Conservation (phyloP, 2,113 vertebrate genomes). For the Mesitornis unicolor region DNA sequence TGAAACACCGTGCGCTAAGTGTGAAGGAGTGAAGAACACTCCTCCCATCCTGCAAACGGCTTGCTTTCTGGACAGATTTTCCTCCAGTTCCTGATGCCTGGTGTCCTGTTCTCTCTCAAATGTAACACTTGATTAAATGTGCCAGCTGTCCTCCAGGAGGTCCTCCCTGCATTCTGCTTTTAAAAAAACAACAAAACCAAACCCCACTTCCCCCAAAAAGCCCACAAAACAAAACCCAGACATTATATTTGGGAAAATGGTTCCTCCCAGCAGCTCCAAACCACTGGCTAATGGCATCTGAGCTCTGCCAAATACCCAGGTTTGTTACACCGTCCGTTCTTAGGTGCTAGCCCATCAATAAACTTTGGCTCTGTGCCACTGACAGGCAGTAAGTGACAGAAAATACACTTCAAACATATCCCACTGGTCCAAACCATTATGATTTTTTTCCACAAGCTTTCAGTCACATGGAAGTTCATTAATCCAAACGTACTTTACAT, state of each 20-base stretch:
- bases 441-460: neutral
- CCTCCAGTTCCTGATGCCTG: neutral
- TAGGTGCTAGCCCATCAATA: neutral
- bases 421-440: neutral
- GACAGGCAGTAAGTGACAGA: neutral
- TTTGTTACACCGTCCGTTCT: accelerated
- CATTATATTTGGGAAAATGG: neutral
- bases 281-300: neutral
- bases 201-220: accelerated
- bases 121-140: neutral
- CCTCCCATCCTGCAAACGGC: neutral
- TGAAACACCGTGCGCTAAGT: neutral
- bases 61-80: neutral
- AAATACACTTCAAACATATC: neutral
- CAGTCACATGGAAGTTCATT: neutral
- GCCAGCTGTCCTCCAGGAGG: neutral
- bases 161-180: neutral
- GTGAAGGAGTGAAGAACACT: neutral
- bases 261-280: neutral
- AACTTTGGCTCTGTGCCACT: neutral
- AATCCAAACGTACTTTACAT: neutral
- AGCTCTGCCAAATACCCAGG: neutral
- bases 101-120: neutral
- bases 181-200: neutral
- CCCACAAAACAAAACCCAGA: neutral